phyloP scores from a whole-genome alignment of 2,113 vertebrate genomes.

The Myrmecobius fasciatus region DNA sequence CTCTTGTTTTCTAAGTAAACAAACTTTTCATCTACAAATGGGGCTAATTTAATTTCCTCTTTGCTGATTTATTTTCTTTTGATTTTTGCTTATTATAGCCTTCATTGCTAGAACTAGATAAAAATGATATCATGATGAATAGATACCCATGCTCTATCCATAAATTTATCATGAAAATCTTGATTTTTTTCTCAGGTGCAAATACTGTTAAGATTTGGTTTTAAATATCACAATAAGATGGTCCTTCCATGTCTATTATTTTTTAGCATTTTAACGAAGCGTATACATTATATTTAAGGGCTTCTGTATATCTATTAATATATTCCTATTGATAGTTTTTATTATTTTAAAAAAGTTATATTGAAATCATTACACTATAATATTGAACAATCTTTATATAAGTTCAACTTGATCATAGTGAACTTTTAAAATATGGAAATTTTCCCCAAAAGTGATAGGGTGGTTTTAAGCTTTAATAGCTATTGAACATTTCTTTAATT shows the following conservation, averaged over 20 bases:
- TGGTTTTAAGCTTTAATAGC: too few relatives aligned
- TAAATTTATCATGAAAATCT: background rate
- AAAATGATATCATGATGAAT: background rate
- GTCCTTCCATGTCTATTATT: too few relatives aligned
- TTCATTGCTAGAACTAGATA: too few relatives aligned
- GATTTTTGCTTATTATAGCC: background rate
- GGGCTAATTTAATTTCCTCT: background rate
- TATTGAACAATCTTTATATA: slow-evolving; percentile 8
- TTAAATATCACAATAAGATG: background rate
- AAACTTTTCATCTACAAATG: background rate
- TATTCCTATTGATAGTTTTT: background rate
- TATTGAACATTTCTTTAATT: too few relatives aligned
- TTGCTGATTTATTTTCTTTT: slow-evolving; percentile 7
- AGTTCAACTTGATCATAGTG: background rate
- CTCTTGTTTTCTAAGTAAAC: background rate
- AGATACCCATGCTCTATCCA: background rate
- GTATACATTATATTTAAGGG: background rate
- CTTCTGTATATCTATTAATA: background rate
- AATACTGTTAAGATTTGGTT: background rate
- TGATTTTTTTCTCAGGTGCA: background rate
- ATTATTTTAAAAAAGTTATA: background rate
- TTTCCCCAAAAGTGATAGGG: too few relatives aligned
- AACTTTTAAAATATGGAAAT: too few relatives aligned
- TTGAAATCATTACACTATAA: background rate
- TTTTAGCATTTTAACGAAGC: background rate